Percentiles rank a stretch among this genome's conserved stretches.
These are phyloP conservation scores for Spongilla lacustris DNA, from an alignment of 37 sponge, comb jelly and placozoan species.

Conservation along the genomic window DNA sequence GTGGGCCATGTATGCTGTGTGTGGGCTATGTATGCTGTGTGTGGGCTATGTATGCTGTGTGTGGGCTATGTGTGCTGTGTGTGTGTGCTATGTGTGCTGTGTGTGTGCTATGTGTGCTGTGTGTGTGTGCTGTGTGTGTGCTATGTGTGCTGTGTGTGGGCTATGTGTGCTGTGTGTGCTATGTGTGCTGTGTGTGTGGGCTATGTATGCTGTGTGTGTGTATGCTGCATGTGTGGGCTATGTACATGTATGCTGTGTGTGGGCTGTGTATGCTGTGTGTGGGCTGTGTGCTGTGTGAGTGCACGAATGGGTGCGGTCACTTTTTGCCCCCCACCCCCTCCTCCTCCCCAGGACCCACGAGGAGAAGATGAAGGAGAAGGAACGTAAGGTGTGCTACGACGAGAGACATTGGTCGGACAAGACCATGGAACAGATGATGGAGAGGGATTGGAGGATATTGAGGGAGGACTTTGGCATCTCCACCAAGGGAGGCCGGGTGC, in stretches of 20 bases:
- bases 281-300: not conserved
- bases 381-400: slow-evolving; percentile 70
- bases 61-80: not conserved
- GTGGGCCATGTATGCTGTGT: not conserved
- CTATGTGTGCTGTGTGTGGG: no score
- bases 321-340: not conserved
- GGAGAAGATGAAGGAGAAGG: slow-evolving; percentile 60
- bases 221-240: not conserved
- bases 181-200: no score
- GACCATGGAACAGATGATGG: slow-evolving; percentile 82
- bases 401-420: slow-evolving; percentile 96
- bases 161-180: no score
- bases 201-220: no score
- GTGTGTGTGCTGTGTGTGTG: no score
- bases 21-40: not conserved
- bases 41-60: not conserved
- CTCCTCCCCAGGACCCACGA: slow-evolving; percentile 53
- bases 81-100: not conserved
- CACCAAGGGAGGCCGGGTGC: slow-evolving; percentile 93
- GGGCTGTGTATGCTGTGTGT: no score
- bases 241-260: not conserved
- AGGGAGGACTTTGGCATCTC: slow-evolving; percentile 95
- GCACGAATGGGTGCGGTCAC: not conserved
- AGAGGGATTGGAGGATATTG: slow-evolving; percentile 98
- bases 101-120: no score